phyloP scores from a whole-genome alignment of 2,888 invertebrate genomes.

The Diarsia brunnea region DNA sequence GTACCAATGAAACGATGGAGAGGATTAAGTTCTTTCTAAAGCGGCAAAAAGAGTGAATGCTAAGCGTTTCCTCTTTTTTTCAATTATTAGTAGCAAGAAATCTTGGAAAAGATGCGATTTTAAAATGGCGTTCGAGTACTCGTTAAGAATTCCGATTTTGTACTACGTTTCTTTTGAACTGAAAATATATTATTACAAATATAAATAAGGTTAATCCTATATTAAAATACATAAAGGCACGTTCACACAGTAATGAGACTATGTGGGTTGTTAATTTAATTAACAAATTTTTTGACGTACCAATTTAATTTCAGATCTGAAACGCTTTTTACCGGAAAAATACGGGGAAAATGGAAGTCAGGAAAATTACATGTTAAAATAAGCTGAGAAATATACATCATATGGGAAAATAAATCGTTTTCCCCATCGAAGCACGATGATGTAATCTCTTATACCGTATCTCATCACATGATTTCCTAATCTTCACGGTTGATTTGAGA shows the following conservation, averaged over 20 bases:
- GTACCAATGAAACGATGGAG: conserved; percentile 14
- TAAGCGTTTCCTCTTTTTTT: conserved; percentile 14
- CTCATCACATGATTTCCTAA: conserved; percentile 4
- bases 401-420: not conserved
- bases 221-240: not conserved
- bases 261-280: not conserved
- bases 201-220: not conserved
- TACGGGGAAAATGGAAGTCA: not conserved
- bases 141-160: not conserved
- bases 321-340: not conserved
- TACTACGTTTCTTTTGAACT: conserved; percentile 2
- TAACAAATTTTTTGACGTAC: not conserved
- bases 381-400: not conserved
- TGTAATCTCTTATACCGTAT: not conserved
- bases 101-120: conserved; percentile 3
- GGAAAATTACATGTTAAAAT: too few species aligned
- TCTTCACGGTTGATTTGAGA: conserved; percentile 11
- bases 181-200: not conserved
- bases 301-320: not conserved
- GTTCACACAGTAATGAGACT: conserved; percentile 6
- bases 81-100: conserved; percentile 13
- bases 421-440: not conserved
- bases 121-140: conserved; percentile 12
- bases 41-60: conserved; percentile 3
- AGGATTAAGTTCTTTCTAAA: conserved; percentile 29